Conservation (phyloP, 2,797 vertebrate species). For the Sebastiscus albofasciatus region DNA sequence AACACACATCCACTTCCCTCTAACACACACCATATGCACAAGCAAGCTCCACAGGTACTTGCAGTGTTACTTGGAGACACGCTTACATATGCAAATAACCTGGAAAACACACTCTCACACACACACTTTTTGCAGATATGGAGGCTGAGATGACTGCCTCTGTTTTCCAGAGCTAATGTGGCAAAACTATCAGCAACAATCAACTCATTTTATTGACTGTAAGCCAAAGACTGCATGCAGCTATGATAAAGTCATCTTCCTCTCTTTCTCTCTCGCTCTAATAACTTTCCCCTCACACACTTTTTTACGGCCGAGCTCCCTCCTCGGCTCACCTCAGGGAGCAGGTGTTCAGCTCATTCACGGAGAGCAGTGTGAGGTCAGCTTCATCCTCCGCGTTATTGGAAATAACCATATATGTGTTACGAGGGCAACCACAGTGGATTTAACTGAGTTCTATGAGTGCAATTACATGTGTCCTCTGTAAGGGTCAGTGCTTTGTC, state of each 20-base stretch:
- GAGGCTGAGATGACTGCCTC: background rate
- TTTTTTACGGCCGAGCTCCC: slow-evolving; percentile 16
- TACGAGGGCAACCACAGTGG: slow-evolving; percentile 36
- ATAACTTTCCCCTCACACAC: slow-evolving; percentile 46
- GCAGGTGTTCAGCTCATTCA: slow-evolving; percentile 74
- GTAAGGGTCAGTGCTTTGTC: slow-evolving; percentile 36
- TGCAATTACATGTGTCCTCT: slow-evolving; percentile 55
- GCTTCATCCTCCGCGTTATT: slow-evolving; percentile 43
- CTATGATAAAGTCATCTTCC: slow-evolving; percentile 40
- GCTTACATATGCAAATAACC: slow-evolving; percentile 1
- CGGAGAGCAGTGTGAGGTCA: slow-evolving; percentile 4
- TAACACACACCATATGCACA: slow-evolving; percentile 41
- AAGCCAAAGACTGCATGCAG: background rate
- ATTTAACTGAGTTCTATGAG: slow-evolving; percentile 29
- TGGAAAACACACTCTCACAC: slow-evolving; percentile 13
- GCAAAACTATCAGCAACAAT: slow-evolving; percentile 30
- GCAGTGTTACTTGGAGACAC: slow-evolving; percentile 23
- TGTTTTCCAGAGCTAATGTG: slow-evolving; percentile 37
- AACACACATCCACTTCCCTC: slow-evolving; percentile 11
- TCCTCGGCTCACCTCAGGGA: slow-evolving; percentile 48
- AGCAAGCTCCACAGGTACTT: slow-evolving; percentile 4
- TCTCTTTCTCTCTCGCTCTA: background rate
- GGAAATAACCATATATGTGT: slow-evolving; percentile 45
- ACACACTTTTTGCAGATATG: background rate
- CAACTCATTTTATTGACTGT: slow-evolving; percentile 19